Percentiles rank a stretch among this genome's conserved stretches.
Evolutionary conservation across 2,888 invertebrate species (phyloP).

Genomic region (Ochlodes sylvanus): DNA sequence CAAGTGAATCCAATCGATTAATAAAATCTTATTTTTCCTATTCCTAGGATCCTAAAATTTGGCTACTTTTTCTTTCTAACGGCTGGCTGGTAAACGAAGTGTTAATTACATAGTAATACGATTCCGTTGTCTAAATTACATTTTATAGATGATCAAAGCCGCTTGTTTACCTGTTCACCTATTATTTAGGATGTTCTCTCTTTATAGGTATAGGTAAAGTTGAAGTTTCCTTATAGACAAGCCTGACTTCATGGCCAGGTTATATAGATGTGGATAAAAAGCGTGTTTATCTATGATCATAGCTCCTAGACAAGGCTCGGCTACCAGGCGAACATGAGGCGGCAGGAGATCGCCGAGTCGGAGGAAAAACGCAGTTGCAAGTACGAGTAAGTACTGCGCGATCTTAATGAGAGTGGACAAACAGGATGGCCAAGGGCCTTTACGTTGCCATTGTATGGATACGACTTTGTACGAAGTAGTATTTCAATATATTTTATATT

Average conservation of each 20-base stretch:
- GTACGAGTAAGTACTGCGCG: constrained; percentile 59
- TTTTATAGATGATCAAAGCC: no score
- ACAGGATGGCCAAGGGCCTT: constrained; percentile 74
- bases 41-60: no score
- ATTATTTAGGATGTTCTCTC: no score
- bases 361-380: constrained; percentile 74
- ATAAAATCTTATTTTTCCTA: no score
- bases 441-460: constrained; percentile 56
- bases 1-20: no score
- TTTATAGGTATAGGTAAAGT: background rate
- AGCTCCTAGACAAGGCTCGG: constrained; percentile 71
- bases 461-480: constrained; percentile 37
- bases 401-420: constrained; percentile 85
- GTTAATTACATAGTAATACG: no score
- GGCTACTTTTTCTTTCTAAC: no score
- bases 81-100: no score
- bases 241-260: constrained; percentile 22
- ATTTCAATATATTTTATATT: no score
- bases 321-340: constrained; percentile 70
- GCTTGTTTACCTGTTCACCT: no score
- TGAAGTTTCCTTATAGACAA: constrained; percentile 20
- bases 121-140: no score
- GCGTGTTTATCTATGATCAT: constrained; percentile 75
- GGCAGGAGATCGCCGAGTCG: constrained; percentile 63
- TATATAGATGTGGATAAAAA: constrained; percentile 27